Conservation (phyloP, 30 jellyfish, hydroid and myxozoan genomes). For the Pseudorhiza aurosa region DNA sequence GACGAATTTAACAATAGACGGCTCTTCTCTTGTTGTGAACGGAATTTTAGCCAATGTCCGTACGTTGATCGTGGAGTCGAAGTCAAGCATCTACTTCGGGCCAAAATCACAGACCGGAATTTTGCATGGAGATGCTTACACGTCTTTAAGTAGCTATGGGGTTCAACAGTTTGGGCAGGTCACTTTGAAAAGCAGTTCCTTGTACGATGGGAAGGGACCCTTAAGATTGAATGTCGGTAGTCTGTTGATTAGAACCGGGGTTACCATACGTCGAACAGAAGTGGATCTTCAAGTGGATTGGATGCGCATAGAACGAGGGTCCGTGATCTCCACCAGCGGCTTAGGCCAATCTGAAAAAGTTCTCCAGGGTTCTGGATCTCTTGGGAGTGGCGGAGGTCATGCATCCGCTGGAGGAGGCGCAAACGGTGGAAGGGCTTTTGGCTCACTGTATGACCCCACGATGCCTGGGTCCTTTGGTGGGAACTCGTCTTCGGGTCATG, state of each 20-base stretch:
- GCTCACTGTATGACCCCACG: slow-evolving; percentile 27
- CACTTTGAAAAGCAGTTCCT: slow-evolving; percentile 49
- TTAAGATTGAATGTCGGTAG: slow-evolving; percentile 48
- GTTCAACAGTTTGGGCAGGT: slow-evolving; percentile 68
- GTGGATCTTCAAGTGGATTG: slow-evolving; percentile 42
- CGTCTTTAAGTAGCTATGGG: slow-evolving; percentile 31
- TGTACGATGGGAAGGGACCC: slow-evolving; percentile 40
- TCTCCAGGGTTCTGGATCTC: slow-evolving; percentile 7
- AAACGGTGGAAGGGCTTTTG: slow-evolving; percentile 42
- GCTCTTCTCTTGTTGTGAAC: slow-evolving; percentile 33
- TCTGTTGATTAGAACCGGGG: slow-evolving; percentile 51
- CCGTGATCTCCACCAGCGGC: slow-evolving; percentile 57
- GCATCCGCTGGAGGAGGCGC: slow-evolving; percentile 61
- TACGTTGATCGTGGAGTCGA: slow-evolving; percentile 52
- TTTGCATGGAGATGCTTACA: slow-evolving; percentile 12
- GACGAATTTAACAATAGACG: slow-evolving; percentile 56
- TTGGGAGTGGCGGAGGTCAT: slow-evolving; percentile 71
- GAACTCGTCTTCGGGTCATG: slow-evolving; percentile 14
- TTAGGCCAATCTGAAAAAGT: slow-evolving; percentile 16
- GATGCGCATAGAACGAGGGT: slow-evolving; percentile 59
- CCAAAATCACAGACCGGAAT: slow-evolving; percentile 67
- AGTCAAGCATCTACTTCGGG: slow-evolving; percentile 59
- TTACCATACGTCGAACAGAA: slow-evolving; percentile 22
- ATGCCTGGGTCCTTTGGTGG: slow-evolving; percentile 64
- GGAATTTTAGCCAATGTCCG: slow-evolving; percentile 65